Base-by-base conservation (phyloP, 1,140 invertebrate species). In the Drosophila bipectinata region DNA sequence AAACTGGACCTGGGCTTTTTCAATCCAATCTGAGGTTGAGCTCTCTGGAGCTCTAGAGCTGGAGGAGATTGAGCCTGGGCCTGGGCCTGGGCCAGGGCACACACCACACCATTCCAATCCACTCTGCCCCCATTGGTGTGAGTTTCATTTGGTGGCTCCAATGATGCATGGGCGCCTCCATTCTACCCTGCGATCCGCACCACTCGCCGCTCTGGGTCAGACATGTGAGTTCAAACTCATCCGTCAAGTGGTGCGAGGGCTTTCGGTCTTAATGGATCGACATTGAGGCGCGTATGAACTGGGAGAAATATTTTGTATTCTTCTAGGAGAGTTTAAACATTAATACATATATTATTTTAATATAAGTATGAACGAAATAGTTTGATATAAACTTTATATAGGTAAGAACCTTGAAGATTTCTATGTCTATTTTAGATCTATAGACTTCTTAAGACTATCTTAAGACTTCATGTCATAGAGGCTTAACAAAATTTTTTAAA, bases 211-310 rank as follows among this genome's bases (percentile, higher is more conserved):
- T 44, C 57, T 88, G 82, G 87, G 87, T 90, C 87, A 90, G 81
- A 90, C 79, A 90, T 81, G 76, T 79, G 81, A 90, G 87, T 90
- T 90, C 87, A 90, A 90, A 87, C 87, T 73, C 87, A 90, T 90
- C 87, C 87, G 87, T 90, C 87, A 90, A 90, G 79, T 90, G 87
- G 72, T 72, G 72, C 71, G 76, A 74, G 77, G 74, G 80, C 77
- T 84, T 80, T 80, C 58, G 69, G 59, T 74, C 84, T 72, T 88
- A 88, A 88, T 88, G 83, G 83, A 88, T 88, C 83, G 83, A 85
- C 79, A 87, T 78, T 57, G 64, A 57, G 58, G 49, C 41, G 72
- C 73, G 72, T 54, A 76, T 18, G 30, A 67, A 79, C 53, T 56
- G 12, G 0, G 24, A 59, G 9, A 32, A 47, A 47, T 8, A 32